Evolutionary conservation across 2,797 vertebrate species (phyloP).

Genomic region (Cyclopterus lumpus): DNA sequence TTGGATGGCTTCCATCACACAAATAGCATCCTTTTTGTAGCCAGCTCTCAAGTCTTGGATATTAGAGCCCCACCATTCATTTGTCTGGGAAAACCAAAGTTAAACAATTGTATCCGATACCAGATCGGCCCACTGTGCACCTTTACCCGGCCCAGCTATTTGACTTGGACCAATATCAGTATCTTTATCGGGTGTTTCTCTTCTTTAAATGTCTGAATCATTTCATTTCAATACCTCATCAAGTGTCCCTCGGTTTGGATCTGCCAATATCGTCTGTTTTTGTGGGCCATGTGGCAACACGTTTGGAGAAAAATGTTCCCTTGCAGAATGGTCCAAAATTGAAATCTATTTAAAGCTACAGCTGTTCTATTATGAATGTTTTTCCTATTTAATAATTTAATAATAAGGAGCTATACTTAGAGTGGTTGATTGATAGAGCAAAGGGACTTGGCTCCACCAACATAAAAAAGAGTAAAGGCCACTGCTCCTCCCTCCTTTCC

Average conservation of each 20-base stretch:
- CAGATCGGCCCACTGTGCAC: neutral
- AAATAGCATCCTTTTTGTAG: neutral
- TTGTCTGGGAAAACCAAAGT: neutral
- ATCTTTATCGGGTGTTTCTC: neutral
- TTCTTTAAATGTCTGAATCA: neutral
- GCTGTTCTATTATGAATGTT: slow-evolving; percentile 68
- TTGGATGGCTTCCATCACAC: neutral
- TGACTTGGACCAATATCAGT: neutral
- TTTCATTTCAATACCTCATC: slow-evolving; percentile 3
- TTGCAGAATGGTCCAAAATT: slow-evolving; percentile 31
- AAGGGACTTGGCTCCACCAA: slow-evolving; percentile 8
- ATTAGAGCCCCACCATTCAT: neutral
- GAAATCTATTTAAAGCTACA: slow-evolving; percentile 65
- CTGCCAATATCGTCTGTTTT: slow-evolving; percentile 3
- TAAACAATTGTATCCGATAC: too few relatives aligned
- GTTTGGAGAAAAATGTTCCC: slow-evolving; percentile 1
- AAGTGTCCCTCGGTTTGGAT: neutral
- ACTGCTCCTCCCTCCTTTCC: neutral
- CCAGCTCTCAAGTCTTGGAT: neutral
- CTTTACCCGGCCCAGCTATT: neutral
- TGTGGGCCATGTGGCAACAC: slow-evolving; percentile 5
- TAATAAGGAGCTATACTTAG: slow-evolving; percentile 57
- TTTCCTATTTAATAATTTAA: slow-evolving; percentile 61
- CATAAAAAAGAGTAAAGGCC: slow-evolving; percentile 8
- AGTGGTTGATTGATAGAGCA: slow-evolving; percentile 12